Evolutionary conservation across 2,797 vertebrate genomes (phyloP).

Genomic region (Bradypus variegatus): DNA sequence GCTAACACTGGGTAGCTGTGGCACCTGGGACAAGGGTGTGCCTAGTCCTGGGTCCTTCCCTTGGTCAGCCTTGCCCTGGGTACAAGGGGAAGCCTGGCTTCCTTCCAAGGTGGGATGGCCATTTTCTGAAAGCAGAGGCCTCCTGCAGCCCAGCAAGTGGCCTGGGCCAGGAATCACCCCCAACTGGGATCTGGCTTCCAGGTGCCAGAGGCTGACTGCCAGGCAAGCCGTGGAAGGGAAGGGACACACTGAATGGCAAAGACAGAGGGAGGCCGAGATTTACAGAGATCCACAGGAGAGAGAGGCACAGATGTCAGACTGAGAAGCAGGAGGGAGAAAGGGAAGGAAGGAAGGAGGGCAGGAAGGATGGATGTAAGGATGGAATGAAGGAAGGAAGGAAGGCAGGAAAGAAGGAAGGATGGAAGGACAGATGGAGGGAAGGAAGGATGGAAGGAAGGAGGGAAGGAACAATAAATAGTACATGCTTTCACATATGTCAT

Average conservation of each 20-base stretch:
- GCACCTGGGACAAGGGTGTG: not conserved
- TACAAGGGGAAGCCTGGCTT: not conserved
- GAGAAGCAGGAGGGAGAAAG: not conserved
- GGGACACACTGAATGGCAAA: not conserved
- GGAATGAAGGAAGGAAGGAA: not conserved
- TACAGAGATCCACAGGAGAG: not conserved
- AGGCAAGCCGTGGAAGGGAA: not conserved
- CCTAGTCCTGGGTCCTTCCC: not conserved
- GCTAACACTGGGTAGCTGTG: not conserved
- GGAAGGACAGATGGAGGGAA: not conserved
- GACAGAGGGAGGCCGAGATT: not conserved
- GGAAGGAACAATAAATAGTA: not conserved
- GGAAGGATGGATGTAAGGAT: not conserved
- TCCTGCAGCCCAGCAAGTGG: not conserved
- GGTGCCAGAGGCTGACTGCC: not conserved
- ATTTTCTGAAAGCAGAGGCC: not conserved
- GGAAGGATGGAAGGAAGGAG: not conserved
- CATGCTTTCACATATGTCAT: not conserved
- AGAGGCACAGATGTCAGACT: not conserved
- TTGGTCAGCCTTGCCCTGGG: not conserved
- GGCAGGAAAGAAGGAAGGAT: not conserved
- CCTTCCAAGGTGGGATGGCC: not conserved
- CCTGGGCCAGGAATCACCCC: not conserved
- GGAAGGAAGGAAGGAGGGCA: not conserved
- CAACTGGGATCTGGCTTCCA: not conserved